Conservation (phyloP, 35 echinoderm and acorn worm species). For the Anneissia japonica region DNA sequence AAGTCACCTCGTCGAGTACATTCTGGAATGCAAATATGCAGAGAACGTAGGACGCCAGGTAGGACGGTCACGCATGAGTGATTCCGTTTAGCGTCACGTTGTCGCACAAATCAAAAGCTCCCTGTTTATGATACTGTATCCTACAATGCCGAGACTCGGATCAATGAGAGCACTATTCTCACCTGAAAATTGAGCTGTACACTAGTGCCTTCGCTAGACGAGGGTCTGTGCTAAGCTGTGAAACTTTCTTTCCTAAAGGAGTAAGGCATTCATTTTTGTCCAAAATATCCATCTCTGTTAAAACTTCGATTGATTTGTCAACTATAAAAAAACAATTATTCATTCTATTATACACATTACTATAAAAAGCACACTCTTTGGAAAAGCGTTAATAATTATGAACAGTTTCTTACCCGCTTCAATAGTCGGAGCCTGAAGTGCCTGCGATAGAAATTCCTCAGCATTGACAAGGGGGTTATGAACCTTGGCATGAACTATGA, state of each 20-base stretch:
- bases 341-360: no score
- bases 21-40: no score
- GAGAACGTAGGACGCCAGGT: no score
- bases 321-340: conserved; percentile 13
- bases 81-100: no score
- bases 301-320: conserved; percentile 44
- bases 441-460: conserved; percentile 54
- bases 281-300: conserved; percentile 67
- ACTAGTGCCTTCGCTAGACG: conserved; percentile 80
- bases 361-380: no score
- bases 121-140: neutral
- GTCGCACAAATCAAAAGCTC: no score
- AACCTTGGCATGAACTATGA: conserved; percentile 74
- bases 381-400: no score
- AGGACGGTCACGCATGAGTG: no score
- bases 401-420: conserved; percentile 40
- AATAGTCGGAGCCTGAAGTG: conserved; percentile 49
- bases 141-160: neutral
- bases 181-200: conserved; percentile 71
- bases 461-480: conserved; percentile 38
- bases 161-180: no score
- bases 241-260: conserved; percentile 65
- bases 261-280: conserved; percentile 71
- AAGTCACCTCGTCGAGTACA: no score
- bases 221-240: conserved; percentile 51